Conservation (phyloP, 2,888 invertebrate species). For the Odontothrips loti region DNA sequence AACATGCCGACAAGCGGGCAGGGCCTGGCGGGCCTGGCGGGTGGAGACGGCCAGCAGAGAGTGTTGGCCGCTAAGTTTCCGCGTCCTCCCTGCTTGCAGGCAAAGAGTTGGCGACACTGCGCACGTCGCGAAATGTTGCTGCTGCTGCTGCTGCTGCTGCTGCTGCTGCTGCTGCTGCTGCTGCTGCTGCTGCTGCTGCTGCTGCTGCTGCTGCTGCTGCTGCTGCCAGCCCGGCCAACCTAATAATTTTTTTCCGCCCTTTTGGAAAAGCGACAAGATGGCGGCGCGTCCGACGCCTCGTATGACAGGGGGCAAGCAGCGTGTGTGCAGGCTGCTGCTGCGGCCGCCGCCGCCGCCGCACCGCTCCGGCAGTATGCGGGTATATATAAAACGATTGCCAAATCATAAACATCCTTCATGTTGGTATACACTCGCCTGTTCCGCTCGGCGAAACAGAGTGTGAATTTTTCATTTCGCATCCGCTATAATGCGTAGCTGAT, state of each 20-base stretch:
- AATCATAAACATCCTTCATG: neutral
- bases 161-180: neutral
- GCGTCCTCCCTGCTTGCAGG: neutral
- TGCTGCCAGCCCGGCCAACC: neutral
- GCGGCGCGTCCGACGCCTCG: conserved; percentile 18
- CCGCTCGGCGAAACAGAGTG: neutral
- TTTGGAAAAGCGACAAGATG: neutral
- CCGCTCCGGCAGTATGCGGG: no score
- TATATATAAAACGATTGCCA: neutral
- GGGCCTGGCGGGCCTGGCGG: no score
- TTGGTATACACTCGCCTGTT: neutral
- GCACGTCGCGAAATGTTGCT: neutral
- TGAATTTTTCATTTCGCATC: neutral
- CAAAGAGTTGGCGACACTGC: conserved; percentile 10
- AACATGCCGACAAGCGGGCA: no score
- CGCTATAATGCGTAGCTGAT: neutral
- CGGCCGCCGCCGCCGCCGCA: neutral
- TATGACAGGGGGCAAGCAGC: neutral
- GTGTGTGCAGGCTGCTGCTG: neutral
- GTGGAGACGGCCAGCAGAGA: neutral
- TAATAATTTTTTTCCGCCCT: neutral
- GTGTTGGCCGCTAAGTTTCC: conserved; percentile 7
- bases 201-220: neutral
- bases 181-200: neutral
- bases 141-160: neutral